These are phyloP conservation scores for Microctenopoma steveboyesi DNA, from an alignment of 2,797 vertebrate species.

Conservation along the genomic window DNA sequence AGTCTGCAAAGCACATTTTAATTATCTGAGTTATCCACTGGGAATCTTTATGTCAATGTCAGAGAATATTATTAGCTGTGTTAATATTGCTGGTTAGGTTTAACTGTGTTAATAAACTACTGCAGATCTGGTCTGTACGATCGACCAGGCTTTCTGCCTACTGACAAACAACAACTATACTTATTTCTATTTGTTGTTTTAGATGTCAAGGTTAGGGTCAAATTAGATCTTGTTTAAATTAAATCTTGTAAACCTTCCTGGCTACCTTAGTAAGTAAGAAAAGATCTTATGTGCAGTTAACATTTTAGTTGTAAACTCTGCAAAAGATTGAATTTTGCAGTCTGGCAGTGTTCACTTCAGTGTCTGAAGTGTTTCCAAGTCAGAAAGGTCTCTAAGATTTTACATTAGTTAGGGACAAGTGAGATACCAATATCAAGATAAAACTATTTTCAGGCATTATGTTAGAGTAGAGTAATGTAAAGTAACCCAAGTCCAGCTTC, in stretches of 20 bases:
- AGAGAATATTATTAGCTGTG: conserved; percentile 31
- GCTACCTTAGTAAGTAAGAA: conserved; percentile 46
- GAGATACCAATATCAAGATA: conserved; percentile 54
- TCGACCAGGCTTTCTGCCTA: conserved; percentile 23
- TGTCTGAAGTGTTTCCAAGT: conserved; percentile 44
- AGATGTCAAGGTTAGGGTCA: conserved; percentile 29
- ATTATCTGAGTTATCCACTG: conserved; percentile 35
- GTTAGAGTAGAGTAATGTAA: conserved; percentile 1
- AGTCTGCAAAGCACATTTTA: conserved; percentile 41
- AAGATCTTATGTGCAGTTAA: conserved; percentile 55
- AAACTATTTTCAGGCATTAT: conserved; percentile 69
- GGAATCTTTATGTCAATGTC: conserved; percentile 23
- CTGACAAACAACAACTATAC: not conserved
- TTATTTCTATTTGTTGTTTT: not conserved
- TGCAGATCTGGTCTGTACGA: not conserved
- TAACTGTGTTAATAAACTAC: too few relatives aligned
- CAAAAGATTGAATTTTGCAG: conserved; percentile 69
- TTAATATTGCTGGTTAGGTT: conserved; percentile 28
- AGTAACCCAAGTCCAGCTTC: conserved; percentile 55
- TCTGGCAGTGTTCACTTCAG: conserved; percentile 64
- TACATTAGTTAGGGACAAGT: conserved; percentile 51
- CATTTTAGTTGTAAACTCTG: conserved; percentile 74
- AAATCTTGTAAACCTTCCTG: conserved; percentile 65
- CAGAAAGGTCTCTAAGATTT: conserved; percentile 55
- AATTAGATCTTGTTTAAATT: conserved; percentile 25